Percentiles rank a stretch among this genome's conserved stretches.
phyloP scores from a whole-genome alignment of 2,797 vertebrate species.

The Avahi laniger region DNA sequence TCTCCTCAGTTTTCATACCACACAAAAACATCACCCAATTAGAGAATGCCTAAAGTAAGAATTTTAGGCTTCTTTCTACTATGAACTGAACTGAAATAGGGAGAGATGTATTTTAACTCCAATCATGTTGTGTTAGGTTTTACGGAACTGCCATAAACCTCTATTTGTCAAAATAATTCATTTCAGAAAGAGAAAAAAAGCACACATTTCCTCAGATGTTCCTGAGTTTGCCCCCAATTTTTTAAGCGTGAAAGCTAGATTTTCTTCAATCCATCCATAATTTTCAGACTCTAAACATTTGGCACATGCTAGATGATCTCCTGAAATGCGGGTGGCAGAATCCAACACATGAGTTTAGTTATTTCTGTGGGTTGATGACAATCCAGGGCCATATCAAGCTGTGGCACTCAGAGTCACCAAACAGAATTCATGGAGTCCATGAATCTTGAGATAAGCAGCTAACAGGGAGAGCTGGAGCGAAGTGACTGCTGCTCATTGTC shows the following conservation, averaged over 20 bases:
- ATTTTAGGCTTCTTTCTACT: constrained; percentile 53
- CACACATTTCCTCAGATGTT: background rate
- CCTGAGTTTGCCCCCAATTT: background rate
- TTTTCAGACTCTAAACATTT: background rate
- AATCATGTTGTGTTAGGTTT: background rate
- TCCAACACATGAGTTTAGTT: background rate
- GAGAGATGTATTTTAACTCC: constrained; percentile 61
- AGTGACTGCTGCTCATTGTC: constrained; percentile 61
- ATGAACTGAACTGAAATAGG: constrained; percentile 20
- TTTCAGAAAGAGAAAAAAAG: constrained; percentile 44
- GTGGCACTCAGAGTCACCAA: constrained; percentile 16
- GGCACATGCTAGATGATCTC: background rate
- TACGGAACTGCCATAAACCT: background rate
- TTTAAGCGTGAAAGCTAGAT: background rate
- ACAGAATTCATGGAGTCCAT: background rate
- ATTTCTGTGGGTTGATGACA: constrained; percentile 46
- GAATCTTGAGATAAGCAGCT: constrained; percentile 71
- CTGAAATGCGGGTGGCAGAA: background rate
- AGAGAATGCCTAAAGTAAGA: constrained; percentile 60
- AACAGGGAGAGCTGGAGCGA: constrained; percentile 50
- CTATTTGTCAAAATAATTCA: constrained; percentile 11
- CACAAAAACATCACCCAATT: constrained; percentile 52
- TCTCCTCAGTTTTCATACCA: constrained; percentile 38
- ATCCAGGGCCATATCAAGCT: constrained; percentile 1
- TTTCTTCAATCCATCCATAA: background rate